These are phyloP conservation scores for Spinibarbus caldwelli DNA, from an alignment of 2,797 vertebrate genomes.

Conservation along the genomic window DNA sequence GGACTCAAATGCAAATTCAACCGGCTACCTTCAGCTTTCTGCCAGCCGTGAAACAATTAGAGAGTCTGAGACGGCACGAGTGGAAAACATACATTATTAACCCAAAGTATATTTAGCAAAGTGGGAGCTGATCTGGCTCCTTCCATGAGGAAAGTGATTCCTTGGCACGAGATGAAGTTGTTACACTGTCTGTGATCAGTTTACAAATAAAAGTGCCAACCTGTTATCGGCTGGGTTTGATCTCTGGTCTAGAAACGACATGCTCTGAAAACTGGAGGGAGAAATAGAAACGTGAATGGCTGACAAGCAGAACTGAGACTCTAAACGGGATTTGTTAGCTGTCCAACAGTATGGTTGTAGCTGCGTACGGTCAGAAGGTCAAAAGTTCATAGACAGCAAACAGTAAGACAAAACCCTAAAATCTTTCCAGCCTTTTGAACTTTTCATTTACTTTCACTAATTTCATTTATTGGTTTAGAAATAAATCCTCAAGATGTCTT, in stretches of 20 bases:
- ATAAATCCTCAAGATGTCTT: not conserved
- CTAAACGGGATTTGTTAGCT: not conserved
- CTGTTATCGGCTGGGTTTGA: not conserved
- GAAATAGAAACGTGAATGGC: not conserved
- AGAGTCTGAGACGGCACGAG: conserved; percentile 41
- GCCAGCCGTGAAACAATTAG: conserved; percentile 57
- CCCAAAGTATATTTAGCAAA: conserved; percentile 61
- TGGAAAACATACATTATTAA: conserved; percentile 59
- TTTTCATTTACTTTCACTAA: not conserved
- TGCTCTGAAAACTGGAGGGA: too few relatives aligned
- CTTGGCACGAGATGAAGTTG: not conserved
- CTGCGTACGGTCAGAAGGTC: not conserved
- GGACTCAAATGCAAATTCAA: conserved; percentile 69
- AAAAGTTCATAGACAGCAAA: not conserved
- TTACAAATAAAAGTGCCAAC: not conserved
- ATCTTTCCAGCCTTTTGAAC: not conserved
- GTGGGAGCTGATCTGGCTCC: conserved; percentile 56
- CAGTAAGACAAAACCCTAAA: not conserved
- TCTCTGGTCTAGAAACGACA: not conserved
- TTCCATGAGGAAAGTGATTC: not conserved
- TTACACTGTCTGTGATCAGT: not conserved
- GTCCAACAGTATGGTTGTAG: not conserved
- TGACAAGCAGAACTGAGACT: not conserved
- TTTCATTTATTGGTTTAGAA: not conserved
- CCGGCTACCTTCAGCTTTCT: conserved; percentile 58